A percentile compares a stretch with the other conserved stretches of the same genome.
Conservation (phyloP, 2,888 invertebrate genomes). For the Morpho deidamia region DNA sequence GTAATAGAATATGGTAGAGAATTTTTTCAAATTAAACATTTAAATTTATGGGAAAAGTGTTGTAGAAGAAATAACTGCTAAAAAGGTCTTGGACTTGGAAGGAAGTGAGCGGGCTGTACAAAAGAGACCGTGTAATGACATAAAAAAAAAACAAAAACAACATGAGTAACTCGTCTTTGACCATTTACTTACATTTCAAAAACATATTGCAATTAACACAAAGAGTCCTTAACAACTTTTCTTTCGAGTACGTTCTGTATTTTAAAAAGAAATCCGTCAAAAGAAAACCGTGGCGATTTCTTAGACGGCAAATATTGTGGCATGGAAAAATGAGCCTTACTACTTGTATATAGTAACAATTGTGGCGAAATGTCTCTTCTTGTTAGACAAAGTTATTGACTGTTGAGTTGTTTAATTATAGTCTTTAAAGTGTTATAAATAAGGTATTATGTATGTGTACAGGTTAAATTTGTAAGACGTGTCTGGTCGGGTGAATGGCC, state of each 20-base stretch:
- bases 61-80: too few species aligned
- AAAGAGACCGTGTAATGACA: neutral
- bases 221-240: constrained; percentile 24
- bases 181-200: constrained; percentile 9
- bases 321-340: constrained; percentile 21
- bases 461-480: constrained; percentile 33
- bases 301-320: constrained; percentile 7
- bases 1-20: too few species aligned
- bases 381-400: constrained; percentile 24
- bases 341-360: constrained; percentile 11
- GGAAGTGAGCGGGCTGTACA: too few species aligned
- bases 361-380: constrained; percentile 16
- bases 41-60: too few species aligned
- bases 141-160: neutral
- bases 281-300: constrained; percentile 39
- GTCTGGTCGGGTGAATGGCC: constrained; percentile 57
- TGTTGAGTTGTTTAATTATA: constrained; percentile 26
- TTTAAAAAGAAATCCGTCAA: constrained; percentile 44
- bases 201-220: constrained; percentile 24
- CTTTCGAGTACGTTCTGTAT: constrained; percentile 34
- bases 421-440: constrained; percentile 32
- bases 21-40: neutral
- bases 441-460: constrained; percentile 25
- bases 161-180: constrained; percentile 1
- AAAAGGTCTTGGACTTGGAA: too few species aligned